Evolutionary conservation across 2,113 vertebrate genomes (phyloP), one percentile per base, ranked within the genome.

Genomic region (Paradisaea rubra): DNA sequence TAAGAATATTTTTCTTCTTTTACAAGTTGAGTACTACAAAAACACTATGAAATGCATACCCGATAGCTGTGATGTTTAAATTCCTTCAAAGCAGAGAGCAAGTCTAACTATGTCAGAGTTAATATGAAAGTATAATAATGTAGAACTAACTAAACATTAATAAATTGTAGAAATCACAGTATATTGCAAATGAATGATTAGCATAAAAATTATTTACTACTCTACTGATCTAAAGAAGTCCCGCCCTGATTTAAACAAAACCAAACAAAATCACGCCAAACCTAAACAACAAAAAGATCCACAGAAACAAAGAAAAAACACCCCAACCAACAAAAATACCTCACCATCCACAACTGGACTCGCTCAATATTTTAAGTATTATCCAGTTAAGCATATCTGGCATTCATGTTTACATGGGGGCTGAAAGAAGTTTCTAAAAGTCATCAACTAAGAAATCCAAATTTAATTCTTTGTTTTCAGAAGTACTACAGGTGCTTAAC

Each of bases 371-470:
- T 81, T 85, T 49, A 81, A 84, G 31, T 72, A 61, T 82, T 89
- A 89, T 49, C 42, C 89, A 73, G 50, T 89, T 65, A 83, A 80
- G 41, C 33, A 69, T 81, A 81, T 81, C 63, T 88, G 54, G 27
- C 49, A 81, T 88, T 88, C 59, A 81, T 9, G 10, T 65, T 65
- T 87, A 92, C 61, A 45, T 54, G 37, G 33, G 45, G 28, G 25
- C 25, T 83, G 50, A 89, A 89, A 83, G 50, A 59, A 88, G 45
- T 85, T 85, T 91, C 54, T 84, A 71, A 27, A 70, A 80, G 65
- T 78, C 53, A 93, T 85, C 31, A 85, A 47, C 54, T 81, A 85
- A 78, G 65, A 88, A 95, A 91, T 53, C 37, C 64, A 95, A 91
- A 78, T 39, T 81, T 81, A 35, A 77, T 73, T 81, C 27, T 77